A percentile compares a stretch with the other conserved stretches of the same genome.
Conservation (phyloP, 37 sponge, comb jelly and placozoan species). For the Halichondria panicea region DNA sequence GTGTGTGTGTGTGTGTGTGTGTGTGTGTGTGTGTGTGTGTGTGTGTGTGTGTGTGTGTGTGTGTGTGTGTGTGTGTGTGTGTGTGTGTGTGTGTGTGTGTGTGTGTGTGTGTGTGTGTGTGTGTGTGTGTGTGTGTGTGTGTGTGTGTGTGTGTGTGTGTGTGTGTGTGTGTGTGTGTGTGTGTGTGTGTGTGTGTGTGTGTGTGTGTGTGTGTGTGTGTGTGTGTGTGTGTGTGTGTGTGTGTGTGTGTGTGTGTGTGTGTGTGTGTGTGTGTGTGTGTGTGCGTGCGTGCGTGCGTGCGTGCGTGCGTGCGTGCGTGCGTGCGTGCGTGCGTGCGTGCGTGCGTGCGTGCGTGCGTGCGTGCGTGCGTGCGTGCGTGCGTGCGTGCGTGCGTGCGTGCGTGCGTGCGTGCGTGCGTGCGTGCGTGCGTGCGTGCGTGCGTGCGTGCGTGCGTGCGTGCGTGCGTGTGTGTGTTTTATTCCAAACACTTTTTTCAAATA, state of each 20-base stretch:
- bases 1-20: conserved; percentile 8
- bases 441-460: background rate
- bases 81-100: conserved; percentile 3
- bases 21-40: conserved; percentile 2
- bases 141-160: too few species aligned
- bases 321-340: too few species aligned
- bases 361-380: too few species aligned
- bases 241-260: too few species aligned
- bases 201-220: too few species aligned
- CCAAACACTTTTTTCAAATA: background rate
- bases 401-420: conserved; percentile 4
- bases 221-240: too few species aligned
- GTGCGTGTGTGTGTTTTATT: background rate
- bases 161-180: too few species aligned
- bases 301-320: too few species aligned
- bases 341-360: too few species aligned
- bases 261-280: too few species aligned
- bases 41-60: conserved; percentile 14
- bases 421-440: background rate
- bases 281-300: too few species aligned
- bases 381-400: background rate
- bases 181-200: too few species aligned
- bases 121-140: background rate
- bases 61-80: conserved; percentile 14
- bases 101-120: background rate